Percentiles rank a stretch among this genome's conserved stretches.
phyloP scores from a whole-genome alignment of 2,888 invertebrate genomes.

The Herminia tarsipennalis region DNA sequence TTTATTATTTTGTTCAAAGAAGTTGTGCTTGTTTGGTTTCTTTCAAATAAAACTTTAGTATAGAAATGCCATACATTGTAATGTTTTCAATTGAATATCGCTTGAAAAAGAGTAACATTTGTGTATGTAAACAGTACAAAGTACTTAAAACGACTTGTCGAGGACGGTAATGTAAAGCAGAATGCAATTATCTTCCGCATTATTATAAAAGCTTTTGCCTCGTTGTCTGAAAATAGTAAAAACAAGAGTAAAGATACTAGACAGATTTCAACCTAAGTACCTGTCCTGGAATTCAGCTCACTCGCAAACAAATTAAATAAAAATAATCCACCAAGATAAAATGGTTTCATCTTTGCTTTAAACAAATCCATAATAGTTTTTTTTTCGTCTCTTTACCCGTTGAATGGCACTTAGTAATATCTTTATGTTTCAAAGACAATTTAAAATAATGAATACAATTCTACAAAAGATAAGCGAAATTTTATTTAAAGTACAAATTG shows the following conservation, averaged over 20 bases:
- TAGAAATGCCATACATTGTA: too few species aligned
- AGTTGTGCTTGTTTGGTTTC: too few species aligned
- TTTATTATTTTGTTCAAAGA: too few species aligned
- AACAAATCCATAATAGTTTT: too few species aligned
- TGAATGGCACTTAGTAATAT: too few species aligned
- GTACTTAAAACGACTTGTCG: slow-evolving; percentile 22
- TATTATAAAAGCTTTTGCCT: slow-evolving; percentile 40
- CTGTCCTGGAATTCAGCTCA: slow-evolving; percentile 15
- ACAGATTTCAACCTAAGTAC: slow-evolving; percentile 24
- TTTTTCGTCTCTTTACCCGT: too few species aligned
- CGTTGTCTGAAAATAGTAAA: slow-evolving; percentile 21
- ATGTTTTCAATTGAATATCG: slow-evolving; percentile 1
- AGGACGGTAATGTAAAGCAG: slow-evolving; percentile 14
- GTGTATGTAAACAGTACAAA: slow-evolving; percentile 5
- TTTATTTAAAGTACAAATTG: too few species aligned
- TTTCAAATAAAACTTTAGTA: not conserved
- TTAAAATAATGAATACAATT: too few species aligned
- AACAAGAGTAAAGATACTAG: slow-evolving; percentile 19
- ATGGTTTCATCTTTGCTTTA: too few species aligned
- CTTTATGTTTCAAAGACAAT: too few species aligned
- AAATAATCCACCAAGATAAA: too few species aligned
- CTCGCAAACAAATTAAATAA: slow-evolving; percentile 23
- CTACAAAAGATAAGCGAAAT: too few species aligned
- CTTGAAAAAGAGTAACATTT: slow-evolving; percentile 2
- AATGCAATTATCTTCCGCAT: slow-evolving; percentile 32